Evolutionary conservation across 2,888 invertebrate genomes (phyloP).

Genomic region (Leptopilina drosophilae): DNA sequence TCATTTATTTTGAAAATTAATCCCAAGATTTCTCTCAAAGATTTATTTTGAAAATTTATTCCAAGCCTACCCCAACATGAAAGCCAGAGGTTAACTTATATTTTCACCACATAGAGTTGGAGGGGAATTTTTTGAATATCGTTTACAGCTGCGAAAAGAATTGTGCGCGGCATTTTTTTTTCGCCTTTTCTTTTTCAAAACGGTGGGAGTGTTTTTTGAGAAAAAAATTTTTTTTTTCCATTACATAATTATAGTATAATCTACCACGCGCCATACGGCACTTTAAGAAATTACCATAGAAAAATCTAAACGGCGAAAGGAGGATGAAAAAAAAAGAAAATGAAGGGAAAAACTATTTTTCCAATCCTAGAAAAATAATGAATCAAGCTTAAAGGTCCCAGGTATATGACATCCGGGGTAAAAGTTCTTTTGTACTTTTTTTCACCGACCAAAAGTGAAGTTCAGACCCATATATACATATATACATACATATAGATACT

Average conservation of each 20-base stretch:
- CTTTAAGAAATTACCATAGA: background rate
- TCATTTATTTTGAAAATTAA: too few relatives aligned
- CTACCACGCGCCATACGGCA: background rate
- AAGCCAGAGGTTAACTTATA: too few relatives aligned
- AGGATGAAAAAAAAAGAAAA: background rate
- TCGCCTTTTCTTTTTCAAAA: too few relatives aligned
- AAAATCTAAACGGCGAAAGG: background rate
- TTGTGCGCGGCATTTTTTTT: too few relatives aligned
- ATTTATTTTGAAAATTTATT: too few relatives aligned
- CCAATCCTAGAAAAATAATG: conserved; percentile 27
- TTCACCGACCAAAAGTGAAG: conserved; percentile 2
- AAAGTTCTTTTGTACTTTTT: conserved; percentile 24
- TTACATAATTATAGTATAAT: background rate
- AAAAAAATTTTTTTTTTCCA: too few relatives aligned
- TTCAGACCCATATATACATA: conserved; percentile 7
- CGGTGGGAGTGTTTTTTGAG: too few relatives aligned
- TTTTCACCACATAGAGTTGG: too few relatives aligned
- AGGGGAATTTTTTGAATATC: too few relatives aligned
- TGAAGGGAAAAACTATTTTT: background rate
- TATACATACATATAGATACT: background rate
- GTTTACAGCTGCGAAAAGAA: too few relatives aligned
- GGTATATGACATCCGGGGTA: conserved; percentile 24
- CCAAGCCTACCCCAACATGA: too few relatives aligned
- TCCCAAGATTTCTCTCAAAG: too few relatives aligned
- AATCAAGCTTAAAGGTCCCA: conserved; percentile 12